Base-by-base conservation (phyloP, 2,888 invertebrate genomes). In the Serripes groenlandicus region DNA sequence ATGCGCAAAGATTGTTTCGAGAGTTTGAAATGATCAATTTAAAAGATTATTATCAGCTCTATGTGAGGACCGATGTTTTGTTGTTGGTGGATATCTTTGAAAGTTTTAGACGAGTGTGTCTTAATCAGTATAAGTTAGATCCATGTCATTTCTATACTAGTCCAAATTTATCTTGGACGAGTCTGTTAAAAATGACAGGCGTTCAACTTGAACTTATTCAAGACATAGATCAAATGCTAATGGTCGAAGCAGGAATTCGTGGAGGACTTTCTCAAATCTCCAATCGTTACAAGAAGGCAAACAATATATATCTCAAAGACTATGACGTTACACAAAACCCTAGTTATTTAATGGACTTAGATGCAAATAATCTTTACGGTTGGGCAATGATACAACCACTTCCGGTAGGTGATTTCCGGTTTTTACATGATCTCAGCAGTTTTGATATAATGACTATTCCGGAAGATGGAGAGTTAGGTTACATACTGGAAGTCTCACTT, bases 211-310 rank as follows among this genome's bases (percentile, higher is more conserved):
- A 78, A 52, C 26, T 78, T 23, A 15, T 78, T 9, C 73, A 73
- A 42, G 85, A 78, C 26, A 69, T 78, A 23, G 73, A 78, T 69
- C 26, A 42, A 34, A 30, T 78, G 26, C 34, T 73, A 2, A 73
- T 78, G 68, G 56, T 78, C 26, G 70, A 76, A 32, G 32, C 56
- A 21, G 73, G 78, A 18, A 78, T 68, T 42, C 56, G 78, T 3
- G 78, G 78, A 32, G 84, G 81, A 9, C 42, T 83, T 21, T 72
- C 75, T 23, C 74, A 77, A 73, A 77, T 85, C 9, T 73, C 74
- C 21, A 76, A 81, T 32, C 73, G 75, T 42, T 77, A 70, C 54
- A 54, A 69, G 26, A 76, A 49, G 30, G 85, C 81, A 28, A 81
- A 85, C 62, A 79, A 85, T 75, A 68, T 74, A 4, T 74, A 81